A percentile compares a stretch with the other conserved stretches of the same genome.
Conservation (phyloP, 2,888 invertebrate species). For the Pseudococcus viburni region DNA sequence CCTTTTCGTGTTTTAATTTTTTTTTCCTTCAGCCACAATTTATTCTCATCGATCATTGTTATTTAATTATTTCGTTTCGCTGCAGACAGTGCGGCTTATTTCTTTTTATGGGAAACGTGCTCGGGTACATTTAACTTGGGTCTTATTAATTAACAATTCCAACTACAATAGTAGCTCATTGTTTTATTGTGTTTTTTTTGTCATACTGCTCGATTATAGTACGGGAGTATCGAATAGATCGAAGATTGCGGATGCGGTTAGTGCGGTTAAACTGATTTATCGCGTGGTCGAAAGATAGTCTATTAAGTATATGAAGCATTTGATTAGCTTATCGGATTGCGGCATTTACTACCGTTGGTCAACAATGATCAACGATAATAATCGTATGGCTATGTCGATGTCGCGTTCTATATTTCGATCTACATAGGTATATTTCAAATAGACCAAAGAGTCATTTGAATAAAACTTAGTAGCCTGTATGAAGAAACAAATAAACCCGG, state of each 20-base stretch:
- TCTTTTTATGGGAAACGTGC: slow-evolving; percentile 28
- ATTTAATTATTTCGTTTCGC: slow-evolving; percentile 60
- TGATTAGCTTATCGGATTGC: background rate
- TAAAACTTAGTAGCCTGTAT: background rate
- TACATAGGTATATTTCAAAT: background rate
- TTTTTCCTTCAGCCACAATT: background rate
- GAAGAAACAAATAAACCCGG: background rate
- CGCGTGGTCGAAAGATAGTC: background rate
- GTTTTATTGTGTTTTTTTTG: slow-evolving; percentile 20
- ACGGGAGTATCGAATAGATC: background rate
- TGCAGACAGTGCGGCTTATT: background rate
- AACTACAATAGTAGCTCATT: background rate
- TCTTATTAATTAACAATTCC: slow-evolving; percentile 34
- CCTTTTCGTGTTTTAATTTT: slow-evolving; percentile 14
- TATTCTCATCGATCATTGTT: slow-evolving; percentile 58
- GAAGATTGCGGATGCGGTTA: slow-evolving; percentile 1
- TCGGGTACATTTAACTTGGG: background rate
- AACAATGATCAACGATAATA: background rate
- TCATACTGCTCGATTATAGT: background rate
- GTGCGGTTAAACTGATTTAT: background rate
- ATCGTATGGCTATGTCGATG: background rate
- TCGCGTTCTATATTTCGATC: slow-evolving; percentile 15
- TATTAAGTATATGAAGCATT: background rate
- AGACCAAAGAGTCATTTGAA: background rate
- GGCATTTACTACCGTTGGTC: background rate